Conservation (phyloP, 2,113 vertebrate species). For the Strix uralensis region DNA sequence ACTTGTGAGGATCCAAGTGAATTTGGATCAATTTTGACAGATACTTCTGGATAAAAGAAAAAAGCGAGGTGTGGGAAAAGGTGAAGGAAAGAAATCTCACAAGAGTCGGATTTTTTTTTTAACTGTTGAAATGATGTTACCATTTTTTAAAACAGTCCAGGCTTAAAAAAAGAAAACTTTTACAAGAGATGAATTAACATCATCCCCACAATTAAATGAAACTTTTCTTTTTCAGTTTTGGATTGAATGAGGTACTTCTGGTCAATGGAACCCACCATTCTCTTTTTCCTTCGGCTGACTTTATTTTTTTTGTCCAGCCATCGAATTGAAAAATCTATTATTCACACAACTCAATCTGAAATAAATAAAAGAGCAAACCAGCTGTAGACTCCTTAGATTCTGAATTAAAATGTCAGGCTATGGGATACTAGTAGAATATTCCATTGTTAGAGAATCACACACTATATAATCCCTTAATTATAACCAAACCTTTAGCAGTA, state of each 20-base stretch:
- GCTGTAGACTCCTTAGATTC: background rate
- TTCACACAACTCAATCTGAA: constrained; percentile 13
- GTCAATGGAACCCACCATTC: background rate
- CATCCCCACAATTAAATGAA: background rate
- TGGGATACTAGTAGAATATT: background rate
- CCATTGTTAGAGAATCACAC: background rate
- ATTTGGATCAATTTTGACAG: background rate
- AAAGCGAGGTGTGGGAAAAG: background rate
- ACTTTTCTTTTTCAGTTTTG: background rate
- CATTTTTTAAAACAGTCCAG: background rate
- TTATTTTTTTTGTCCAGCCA: background rate
- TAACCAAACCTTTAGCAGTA: constrained; percentile 40
- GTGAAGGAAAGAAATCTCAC: background rate
- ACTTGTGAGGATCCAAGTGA: background rate
- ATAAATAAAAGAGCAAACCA: constrained; percentile 36
- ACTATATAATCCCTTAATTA: constrained; percentile 1
- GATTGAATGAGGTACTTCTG: background rate
- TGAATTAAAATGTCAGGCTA: constrained; percentile 32
- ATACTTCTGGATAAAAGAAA: background rate
- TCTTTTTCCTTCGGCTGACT: background rate
- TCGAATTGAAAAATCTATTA: constrained; percentile 23
- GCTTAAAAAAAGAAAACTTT: background rate
- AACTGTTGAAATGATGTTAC: background rate
- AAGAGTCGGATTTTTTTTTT: background rate
- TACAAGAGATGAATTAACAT: background rate